Percentiles rank a stretch among this genome's conserved stretches.
Conservation (phyloP, 2,113 vertebrate genomes). For the Apaloderma vittatum region DNA sequence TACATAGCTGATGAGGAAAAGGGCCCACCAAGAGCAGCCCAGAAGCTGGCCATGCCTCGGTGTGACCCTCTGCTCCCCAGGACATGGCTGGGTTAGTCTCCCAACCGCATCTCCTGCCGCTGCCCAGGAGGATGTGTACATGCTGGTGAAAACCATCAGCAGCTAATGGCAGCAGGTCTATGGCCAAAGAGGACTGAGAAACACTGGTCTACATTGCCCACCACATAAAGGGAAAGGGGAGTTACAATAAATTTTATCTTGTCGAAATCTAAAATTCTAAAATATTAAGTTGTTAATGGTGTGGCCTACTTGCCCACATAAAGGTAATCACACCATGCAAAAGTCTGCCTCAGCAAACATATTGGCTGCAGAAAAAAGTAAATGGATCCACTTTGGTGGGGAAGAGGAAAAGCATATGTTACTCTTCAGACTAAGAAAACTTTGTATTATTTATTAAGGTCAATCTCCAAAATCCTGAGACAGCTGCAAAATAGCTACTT, state of each 20-base stretch:
- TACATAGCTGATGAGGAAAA: neutral
- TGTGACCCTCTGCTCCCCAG: neutral
- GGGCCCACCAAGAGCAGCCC: neutral
- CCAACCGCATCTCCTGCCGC: accelerated
- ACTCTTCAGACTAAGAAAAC: conserved; percentile 33
- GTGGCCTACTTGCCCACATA: neutral
- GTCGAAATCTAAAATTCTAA: neutral
- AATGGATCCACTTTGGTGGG: neutral
- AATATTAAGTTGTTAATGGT: neutral
- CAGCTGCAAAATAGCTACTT: conserved; percentile 25
- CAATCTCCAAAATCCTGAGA: conserved; percentile 12
- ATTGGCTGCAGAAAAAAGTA: neutral
- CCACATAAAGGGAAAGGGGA: neutral
- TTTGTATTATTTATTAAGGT: conserved; percentile 45
- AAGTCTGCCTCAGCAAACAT: neutral
- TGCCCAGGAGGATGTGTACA: neutral
- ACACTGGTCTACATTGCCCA: neutral
- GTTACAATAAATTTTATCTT: neutral
- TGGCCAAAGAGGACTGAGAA: neutral
- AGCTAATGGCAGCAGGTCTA: neutral
- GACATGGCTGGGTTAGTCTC: accelerated
- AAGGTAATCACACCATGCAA: neutral
- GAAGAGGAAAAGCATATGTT: conserved; percentile 34
- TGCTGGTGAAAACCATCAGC: neutral
- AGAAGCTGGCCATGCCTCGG: neutral